Percentiles rank a stretch among this genome's conserved stretches.
Evolutionary conservation across 2,113 vertebrate species (phyloP).

Genomic region (Eretmochelys imbricata): DNA sequence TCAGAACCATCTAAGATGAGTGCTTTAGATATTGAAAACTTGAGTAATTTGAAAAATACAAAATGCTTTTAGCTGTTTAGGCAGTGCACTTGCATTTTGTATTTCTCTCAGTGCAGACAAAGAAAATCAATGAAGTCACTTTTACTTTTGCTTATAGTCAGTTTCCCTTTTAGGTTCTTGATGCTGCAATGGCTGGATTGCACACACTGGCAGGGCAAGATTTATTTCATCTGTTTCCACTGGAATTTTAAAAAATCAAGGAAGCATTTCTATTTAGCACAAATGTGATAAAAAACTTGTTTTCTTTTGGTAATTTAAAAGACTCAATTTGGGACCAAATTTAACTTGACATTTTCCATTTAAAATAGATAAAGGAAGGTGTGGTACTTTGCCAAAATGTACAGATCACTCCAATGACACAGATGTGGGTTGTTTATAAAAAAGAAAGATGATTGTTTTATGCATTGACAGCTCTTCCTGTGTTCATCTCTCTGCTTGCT

Average conservation of each 20-base stretch:
- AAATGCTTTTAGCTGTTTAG: neutral
- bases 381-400: rapidly evolving
- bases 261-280: neutral
- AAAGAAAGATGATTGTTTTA: neutral
- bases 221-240: neutral
- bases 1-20: neutral
- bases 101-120: rapidly evolving
- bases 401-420: rapidly evolving
- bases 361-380: neutral
- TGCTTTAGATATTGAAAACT: neutral
- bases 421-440: neutral
- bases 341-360: neutral
- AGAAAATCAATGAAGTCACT: neutral
- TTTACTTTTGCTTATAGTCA: neutral
- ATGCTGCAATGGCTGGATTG: neutral
- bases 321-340: neutral
- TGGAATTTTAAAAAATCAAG: neutral
- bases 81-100: neutral
- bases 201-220: neutral
- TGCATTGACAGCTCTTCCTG: neutral
- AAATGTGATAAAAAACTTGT: neutral
- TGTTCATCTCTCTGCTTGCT: neutral
- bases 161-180: neutral
- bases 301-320: neutral
- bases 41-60: neutral